Evolutionary conservation across 2,797 vertebrate genomes (phyloP).

Genomic region (Argyrosomus regius): DNA sequence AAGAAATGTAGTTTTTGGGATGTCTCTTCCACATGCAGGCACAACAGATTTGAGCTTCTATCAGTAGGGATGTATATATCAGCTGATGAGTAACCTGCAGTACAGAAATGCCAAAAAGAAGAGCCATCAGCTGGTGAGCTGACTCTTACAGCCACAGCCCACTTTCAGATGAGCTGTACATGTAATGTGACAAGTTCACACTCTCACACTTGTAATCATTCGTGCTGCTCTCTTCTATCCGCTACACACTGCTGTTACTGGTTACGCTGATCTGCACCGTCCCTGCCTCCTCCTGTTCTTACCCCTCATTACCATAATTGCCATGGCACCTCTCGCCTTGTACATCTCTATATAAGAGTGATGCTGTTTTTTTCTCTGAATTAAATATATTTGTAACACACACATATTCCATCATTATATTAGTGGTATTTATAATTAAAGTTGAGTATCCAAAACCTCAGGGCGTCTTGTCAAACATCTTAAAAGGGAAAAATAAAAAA

Average conservation of each 20-base stretch:
- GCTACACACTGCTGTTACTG: slow-evolving; percentile 25
- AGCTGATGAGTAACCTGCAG: not conserved
- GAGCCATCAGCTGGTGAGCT: slow-evolving; percentile 1
- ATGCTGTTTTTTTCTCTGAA: not conserved
- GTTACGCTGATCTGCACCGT: slow-evolving; percentile 23
- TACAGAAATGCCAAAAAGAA: not conserved
- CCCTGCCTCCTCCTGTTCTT: slow-evolving; percentile 11
- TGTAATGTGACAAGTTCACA: slow-evolving; percentile 49
- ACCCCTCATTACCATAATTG: slow-evolving; percentile 23
- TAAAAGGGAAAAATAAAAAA: not conserved
- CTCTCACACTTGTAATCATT: slow-evolving; percentile 46
- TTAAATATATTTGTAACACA: not conserved
- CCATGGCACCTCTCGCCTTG: not conserved
- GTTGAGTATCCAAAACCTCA: not conserved
- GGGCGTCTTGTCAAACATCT: not conserved
- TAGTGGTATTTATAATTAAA: not conserved
- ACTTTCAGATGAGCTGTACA: slow-evolving; percentile 31
- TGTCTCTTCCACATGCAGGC: not conserved
- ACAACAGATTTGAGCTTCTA: not conserved
- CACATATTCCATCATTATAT: not conserved
- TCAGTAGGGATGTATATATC: accelerated
- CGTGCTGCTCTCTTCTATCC: slow-evolving; percentile 28
- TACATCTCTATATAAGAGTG: not conserved
- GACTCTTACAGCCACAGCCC: slow-evolving; percentile 3
- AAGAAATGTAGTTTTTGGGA: not conserved